phyloP scores from a whole-genome alignment of 2,113 vertebrate species.

The Dryoscopus gambensis region DNA sequence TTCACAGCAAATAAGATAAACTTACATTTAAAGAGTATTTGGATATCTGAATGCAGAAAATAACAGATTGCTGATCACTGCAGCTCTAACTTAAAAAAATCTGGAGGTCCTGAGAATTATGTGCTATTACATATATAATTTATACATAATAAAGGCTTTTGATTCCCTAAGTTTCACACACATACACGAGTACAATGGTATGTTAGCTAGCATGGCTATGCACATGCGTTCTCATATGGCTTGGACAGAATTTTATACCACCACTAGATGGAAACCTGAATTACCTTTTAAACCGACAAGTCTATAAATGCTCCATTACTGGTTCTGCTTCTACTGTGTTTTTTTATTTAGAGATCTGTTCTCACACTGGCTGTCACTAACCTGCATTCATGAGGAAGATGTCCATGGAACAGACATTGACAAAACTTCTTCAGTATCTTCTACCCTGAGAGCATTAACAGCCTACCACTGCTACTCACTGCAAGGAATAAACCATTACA shows the following conservation, averaged over 20 bases:
- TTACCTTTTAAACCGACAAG: neutral
- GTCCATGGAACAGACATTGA: neutral
- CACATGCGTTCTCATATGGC: neutral
- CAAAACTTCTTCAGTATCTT: neutral
- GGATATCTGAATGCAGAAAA: neutral
- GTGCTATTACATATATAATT: neutral
- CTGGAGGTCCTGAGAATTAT: neutral
- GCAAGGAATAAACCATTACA: neutral
- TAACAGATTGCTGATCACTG: neutral
- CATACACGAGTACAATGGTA: neutral
- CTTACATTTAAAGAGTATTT: neutral
- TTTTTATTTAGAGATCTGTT: neutral
- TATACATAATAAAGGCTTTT: neutral
- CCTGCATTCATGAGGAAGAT: neutral
- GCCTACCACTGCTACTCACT: neutral
- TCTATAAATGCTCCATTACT: neutral
- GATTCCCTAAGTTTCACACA: neutral
- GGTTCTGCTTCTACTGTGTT: neutral
- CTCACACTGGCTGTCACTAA: neutral
- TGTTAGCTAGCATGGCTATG: neutral
- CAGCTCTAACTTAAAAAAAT: neutral
- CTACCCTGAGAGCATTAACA: neutral
- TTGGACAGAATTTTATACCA: neutral
- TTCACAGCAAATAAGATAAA: neutral
- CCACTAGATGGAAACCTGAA: conserved; percentile 64